Percentiles rank a stretch among this genome's conserved stretches.
Evolutionary conservation across 2,888 invertebrate species (phyloP).

Genomic region (Sepiola atlantica): DNA sequence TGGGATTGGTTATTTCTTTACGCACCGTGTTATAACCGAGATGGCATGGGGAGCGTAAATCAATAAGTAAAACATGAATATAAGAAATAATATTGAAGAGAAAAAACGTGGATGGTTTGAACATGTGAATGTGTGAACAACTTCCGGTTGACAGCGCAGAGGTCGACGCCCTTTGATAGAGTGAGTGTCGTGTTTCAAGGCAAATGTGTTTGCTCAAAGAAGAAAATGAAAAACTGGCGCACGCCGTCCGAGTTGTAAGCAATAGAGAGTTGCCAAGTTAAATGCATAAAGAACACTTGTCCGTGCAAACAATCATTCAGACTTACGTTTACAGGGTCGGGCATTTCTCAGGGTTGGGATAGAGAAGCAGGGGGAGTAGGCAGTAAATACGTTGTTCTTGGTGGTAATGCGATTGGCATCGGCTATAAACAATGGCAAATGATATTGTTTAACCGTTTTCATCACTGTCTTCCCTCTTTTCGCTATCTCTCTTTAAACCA

Average conservation of each 20-base stretch:
- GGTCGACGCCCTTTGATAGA: neutral
- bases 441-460: neutral
- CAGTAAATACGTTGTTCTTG: neutral
- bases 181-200: neutral
- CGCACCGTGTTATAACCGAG: no score
- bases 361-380: neutral
- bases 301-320: neutral
- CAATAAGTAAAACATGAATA: no score
- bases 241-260: neutral
- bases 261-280: neutral
- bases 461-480: neutral
- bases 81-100: no score
- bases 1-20: no score
- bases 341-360: neutral
- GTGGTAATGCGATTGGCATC: neutral
- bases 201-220: neutral
- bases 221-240: neutral
- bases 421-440: neutral
- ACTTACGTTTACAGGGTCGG: neutral
- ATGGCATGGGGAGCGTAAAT: no score
- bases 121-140: no score
- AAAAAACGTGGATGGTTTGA: no score
- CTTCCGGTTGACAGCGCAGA: neutral
- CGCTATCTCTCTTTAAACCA: no score
- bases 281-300: neutral